These are phyloP conservation scores for Lepas anatifera DNA, from an alignment of 2,888 invertebrate species.

Conservation along the genomic window DNA sequence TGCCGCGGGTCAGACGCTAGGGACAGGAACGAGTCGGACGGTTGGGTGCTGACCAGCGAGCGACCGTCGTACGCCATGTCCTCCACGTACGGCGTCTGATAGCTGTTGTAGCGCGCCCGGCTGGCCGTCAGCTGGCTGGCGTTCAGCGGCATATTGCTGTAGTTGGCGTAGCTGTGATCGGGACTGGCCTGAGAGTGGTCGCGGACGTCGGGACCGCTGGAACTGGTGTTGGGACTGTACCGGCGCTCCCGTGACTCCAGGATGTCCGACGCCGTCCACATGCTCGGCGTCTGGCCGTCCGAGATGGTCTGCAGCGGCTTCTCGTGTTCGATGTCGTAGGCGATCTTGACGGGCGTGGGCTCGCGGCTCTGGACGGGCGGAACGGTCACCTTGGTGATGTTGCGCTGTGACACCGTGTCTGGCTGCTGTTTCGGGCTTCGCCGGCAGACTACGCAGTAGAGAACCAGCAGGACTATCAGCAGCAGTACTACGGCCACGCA, in stretches of 20 bases:
- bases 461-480: conserved; percentile 17
- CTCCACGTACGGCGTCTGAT: conserved; percentile 16
- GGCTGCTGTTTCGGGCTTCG: conserved; percentile 16
- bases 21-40: conserved; percentile 25
- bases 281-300: conserved; percentile 4
- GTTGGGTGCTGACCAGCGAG: conserved; percentile 23
- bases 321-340: neutral
- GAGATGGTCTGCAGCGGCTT: neutral
- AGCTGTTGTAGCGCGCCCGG: conserved; percentile 13
- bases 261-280: conserved; percentile 11
- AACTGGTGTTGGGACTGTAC: neutral
- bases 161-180: conserved; percentile 2
- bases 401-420: neutral
- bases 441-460: conserved; percentile 21
- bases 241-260: neutral
- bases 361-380: neutral
- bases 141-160: neutral
- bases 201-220: neutral
- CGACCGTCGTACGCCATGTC: conserved; percentile 20
- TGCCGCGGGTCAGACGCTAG: conserved; percentile 19
- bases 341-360: conserved; percentile 4
- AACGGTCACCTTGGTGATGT: conserved; percentile 15
- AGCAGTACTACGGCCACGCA: conserved; percentile 21
- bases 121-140: neutral
- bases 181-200: neutral